Evolutionary conservation across 2,113 vertebrate species (phyloP), one percentile per base, ranked within the genome.

Genomic region (Perca schrenkii): DNA sequence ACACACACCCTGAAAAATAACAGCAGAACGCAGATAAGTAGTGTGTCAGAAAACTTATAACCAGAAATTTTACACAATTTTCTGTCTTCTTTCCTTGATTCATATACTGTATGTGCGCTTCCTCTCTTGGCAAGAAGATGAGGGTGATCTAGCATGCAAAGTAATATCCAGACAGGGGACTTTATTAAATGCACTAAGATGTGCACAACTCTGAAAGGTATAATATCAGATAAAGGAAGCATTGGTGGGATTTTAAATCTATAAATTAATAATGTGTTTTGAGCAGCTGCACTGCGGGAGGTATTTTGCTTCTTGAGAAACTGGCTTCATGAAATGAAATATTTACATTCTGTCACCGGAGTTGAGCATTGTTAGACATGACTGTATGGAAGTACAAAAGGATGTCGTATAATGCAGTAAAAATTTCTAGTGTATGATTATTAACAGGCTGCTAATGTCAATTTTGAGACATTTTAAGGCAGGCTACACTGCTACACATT

Each of bases 191-290:
- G 77, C 84, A 90, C 81, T 73, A 86, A 87, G 88, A 94, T 81
- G 80, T 77, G 72, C 80, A 82, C 58, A 63, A 75, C 87, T 92
- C 90, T 88, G 86, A 92, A 88, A 93, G 91, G 93, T 92, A 87
- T 75, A 80, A 88, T 88, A 94, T 92, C 88, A 92, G 91, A 92
- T 76, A 85, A 89, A 84, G 82, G 84, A 91, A 86, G 88, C 89
- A 86, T 83, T 91, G 87, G 91, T 90, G 86, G 84, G 80, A 82
- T 91, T 95, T 92, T 91, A 91, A 68, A 81, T 82, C 85, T 75
- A 92, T 95, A 94, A 93, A 95, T 94, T 91, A 96, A 94, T 96
- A 92, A 95, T 95, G 91, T 84, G 90, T 91, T 93, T 92, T 81
- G 91, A 94, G 91, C 88, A 86, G 90, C 86, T 74, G 86, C 88